Evolutionary conservation across 2,797 vertebrate genomes (phyloP), one percentile per base, ranked within the genome.

Genomic region (Poeciliopsis gracilis): DNA sequence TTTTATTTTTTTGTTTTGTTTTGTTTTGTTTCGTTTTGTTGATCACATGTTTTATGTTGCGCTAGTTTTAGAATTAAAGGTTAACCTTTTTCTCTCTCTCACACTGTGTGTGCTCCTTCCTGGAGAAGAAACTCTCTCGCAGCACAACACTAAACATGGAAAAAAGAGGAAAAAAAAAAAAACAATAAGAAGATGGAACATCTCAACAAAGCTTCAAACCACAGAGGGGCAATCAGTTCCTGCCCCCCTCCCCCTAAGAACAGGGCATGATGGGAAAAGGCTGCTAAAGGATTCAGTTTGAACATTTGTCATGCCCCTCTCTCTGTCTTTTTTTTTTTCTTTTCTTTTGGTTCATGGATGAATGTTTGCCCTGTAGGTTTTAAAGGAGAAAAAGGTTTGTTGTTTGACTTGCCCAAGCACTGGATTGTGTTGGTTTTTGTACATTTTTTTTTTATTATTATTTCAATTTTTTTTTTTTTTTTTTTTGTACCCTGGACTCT

Each of bases 71-170:
- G 97, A 98, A 97, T 90, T 95, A 96, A 96, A 93, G 94, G 95
- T 96, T 94, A 96, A 97, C 96, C 97, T 97, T 97, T 96, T 92
- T 89, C 38, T 69, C 92, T 91, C 91, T 94, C 90, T 97, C 97
- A 98, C 98, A 98, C 97, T 98, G 97, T 99, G 97, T 98, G 97
- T 98, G 97, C 97, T 97, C 97, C 97, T 97, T 97, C 96, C 96
- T 96, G 96, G 97, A 97, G 96, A 96, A 98, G 97, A 97, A 97
- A 97, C 97, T 97, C 97, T 97, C 95, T 96, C 94, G 94, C 96
- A 97, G 96, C 96, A 96, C 97, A 96, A 96, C 97, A 97, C 97
- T 93, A 91, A 84, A 85, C 91, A 92, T 89, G 85, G 89, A 90
- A 91, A 82, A 63, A 83, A 47, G 18, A 28, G 25, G 82, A 38